Evolutionary conservation across 1,140 invertebrate species (phyloP).

Genomic region (Aporrectodea caliginosa): DNA sequence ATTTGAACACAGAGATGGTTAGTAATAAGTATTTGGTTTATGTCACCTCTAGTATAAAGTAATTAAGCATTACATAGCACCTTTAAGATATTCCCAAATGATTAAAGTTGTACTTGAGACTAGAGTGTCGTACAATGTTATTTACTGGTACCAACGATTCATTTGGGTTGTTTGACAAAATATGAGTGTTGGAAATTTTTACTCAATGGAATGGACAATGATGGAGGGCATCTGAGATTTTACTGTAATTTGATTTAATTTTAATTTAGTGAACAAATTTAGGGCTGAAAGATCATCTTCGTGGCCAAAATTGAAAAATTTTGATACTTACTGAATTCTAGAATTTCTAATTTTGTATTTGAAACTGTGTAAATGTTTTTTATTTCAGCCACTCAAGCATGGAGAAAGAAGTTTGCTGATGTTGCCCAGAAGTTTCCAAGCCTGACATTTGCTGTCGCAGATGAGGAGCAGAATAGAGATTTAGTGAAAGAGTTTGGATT

Average conservation of each 20-base stretch:
- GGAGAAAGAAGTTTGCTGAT: constrained; percentile 58
- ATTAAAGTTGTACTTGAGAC: background rate
- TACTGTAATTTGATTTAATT: constrained; percentile 62
- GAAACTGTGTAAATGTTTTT: too few relatives aligned
- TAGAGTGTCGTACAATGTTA: too few relatives aligned
- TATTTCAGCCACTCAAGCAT: constrained; percentile 58
- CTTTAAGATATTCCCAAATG: too few relatives aligned
- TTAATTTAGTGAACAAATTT: constrained; percentile 57
- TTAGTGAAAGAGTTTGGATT: constrained; percentile 59
- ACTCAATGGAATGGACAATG: constrained; percentile 58
- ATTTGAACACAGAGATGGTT: constrained; percentile 57
- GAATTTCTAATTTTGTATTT: too few relatives aligned
- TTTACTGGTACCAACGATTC: too few relatives aligned
- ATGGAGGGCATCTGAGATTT: constrained; percentile 57
- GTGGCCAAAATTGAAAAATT: too few relatives aligned
- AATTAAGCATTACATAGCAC: too few relatives aligned
- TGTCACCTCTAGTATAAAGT: too few relatives aligned
- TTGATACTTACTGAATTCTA: too few relatives aligned
- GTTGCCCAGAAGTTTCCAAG: constrained; percentile 58
- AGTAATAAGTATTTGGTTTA: too few relatives aligned
- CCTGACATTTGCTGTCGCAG: constrained; percentile 59
- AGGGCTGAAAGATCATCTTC: constrained; percentile 61
- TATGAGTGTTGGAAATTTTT: constrained; percentile 59
- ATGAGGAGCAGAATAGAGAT: constrained; percentile 61
- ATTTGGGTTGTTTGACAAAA: constrained; percentile 59